Evolutionary conservation across 1,140 invertebrate genomes (phyloP), one percentile per base, ranked within the genome.

Genomic region (Galleria mellonella): DNA sequence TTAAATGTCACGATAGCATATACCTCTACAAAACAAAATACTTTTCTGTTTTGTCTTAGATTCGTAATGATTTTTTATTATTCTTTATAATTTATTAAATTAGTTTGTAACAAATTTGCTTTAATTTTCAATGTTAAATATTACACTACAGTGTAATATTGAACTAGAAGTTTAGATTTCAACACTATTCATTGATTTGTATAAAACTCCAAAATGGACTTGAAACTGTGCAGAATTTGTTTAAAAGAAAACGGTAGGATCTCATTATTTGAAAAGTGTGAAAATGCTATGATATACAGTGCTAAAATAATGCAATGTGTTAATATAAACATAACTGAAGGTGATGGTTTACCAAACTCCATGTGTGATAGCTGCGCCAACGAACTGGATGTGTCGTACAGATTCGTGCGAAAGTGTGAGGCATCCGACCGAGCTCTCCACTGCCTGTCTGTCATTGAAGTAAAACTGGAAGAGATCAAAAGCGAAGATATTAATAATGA

Each of bases 341-440:
- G 71, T 9, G 84, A 87, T 28, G 73, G 72, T 0, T 53, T 84
- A 9, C 83, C 84, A 1, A 56, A 54, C 1, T 47, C 50, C 14
- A 69, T 87, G 4, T 87, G 84, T 32, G 44, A 42, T 1, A 41
- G 32, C 7, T 87, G 84, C 52, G 44, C 62, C 1, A 43, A 41
- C 3, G 79, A 86, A 13, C 61, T 87, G 1, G 40, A 52, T 0
- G 15, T 69, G 0, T 54, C 63, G 0, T 83, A 82, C 39, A 54
- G 66, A 11, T 87, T 87, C 53, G 58, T 81, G 0, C 47, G 54
- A 14, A 82, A 72, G 55, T 86, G 79, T 45, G 72, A 81, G 49
- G 58, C 69, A 0, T 73, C 83, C 0, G 84, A 86, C 38, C 59
- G 55, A 32, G 63, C 67, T 0, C 50, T 87, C 9, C 62, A 72